Conservation (phyloP, 1,140 invertebrate genomes). For the Cyphomyrmex costatus region DNA sequence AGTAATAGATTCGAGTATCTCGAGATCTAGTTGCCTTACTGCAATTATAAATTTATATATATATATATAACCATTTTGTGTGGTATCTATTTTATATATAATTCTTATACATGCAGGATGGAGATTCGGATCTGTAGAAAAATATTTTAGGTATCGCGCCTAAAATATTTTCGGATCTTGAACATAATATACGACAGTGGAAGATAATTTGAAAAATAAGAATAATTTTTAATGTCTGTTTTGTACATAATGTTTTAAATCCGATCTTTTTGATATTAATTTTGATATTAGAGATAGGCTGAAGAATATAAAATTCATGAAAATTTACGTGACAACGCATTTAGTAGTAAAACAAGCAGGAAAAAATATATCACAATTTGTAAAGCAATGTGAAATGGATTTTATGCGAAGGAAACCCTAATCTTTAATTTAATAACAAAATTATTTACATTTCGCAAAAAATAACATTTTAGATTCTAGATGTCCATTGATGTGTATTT, state of each 20-base stretch:
- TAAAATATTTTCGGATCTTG: constrained; percentile 33
- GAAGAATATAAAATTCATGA: background rate
- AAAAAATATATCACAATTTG: constrained; percentile 51
- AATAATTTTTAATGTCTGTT: constrained; percentile 68
- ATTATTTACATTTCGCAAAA: constrained; percentile 34
- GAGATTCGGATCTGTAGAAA: constrained; percentile 31
- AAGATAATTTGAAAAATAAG: constrained; percentile 51
- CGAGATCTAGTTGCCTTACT: constrained; percentile 82
- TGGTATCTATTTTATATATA: constrained; percentile 81
- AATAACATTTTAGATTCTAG: constrained; percentile 4
- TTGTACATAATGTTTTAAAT: constrained; percentile 61
- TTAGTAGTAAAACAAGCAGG: constrained; percentile 52
- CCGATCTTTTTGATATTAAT: constrained; percentile 26
- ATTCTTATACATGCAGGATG: constrained; percentile 72
- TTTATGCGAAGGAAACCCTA: background rate
- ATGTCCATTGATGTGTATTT: background rate
- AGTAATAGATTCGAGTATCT: constrained; percentile 80
- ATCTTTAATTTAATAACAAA: constrained; percentile 8
- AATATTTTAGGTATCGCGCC: constrained; percentile 17
- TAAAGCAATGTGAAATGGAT: constrained; percentile 5
- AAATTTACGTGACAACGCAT: background rate
- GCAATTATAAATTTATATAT: constrained; percentile 77
- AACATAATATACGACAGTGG: constrained; percentile 39
- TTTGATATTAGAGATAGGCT: too few species aligned
- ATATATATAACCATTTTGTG: constrained; percentile 68